A percentile compares a stretch with the other conserved stretches of the same genome.
Evolutionary conservation across 2,113 vertebrate genomes (phyloP).

Genomic region (Peromyscus leucopus): DNA sequence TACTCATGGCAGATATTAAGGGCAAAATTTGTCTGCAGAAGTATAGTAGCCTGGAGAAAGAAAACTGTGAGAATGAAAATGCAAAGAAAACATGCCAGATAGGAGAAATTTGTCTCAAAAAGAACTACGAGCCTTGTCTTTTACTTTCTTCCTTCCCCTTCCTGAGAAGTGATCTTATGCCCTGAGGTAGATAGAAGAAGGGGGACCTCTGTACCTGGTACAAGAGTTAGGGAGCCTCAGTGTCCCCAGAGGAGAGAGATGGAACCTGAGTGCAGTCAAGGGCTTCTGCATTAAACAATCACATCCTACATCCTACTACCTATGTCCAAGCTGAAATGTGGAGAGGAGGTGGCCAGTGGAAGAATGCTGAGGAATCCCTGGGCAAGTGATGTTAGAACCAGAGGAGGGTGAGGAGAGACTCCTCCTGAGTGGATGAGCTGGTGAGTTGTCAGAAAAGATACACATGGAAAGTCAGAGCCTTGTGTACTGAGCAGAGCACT

Average conservation of each 20-base stretch:
- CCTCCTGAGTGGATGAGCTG: neutral
- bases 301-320: neutral
- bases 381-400: neutral
- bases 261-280: neutral
- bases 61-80: neutral
- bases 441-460: neutral
- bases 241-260: neutral
- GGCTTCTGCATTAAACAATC: accelerated
- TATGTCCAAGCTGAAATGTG: neutral
- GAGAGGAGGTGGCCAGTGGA: neutral
- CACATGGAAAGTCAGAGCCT: neutral
- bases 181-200: neutral
- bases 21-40: constrained; percentile 53
- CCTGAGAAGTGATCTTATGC: neutral
- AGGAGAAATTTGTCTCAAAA: neutral
- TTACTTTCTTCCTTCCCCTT: neutral
- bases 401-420: neutral
- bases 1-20: constrained; percentile 69
- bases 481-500: neutral
- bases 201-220: neutral
- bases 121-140: neutral
- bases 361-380: too few relatives aligned
- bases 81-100: neutral
- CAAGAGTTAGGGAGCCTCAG: neutral
- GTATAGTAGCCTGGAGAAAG: constrained; percentile 46